Evolutionary conservation across 92 coral and sea anemone species (phyloP).

Genomic region (Epizoanthus fatuus): DNA sequence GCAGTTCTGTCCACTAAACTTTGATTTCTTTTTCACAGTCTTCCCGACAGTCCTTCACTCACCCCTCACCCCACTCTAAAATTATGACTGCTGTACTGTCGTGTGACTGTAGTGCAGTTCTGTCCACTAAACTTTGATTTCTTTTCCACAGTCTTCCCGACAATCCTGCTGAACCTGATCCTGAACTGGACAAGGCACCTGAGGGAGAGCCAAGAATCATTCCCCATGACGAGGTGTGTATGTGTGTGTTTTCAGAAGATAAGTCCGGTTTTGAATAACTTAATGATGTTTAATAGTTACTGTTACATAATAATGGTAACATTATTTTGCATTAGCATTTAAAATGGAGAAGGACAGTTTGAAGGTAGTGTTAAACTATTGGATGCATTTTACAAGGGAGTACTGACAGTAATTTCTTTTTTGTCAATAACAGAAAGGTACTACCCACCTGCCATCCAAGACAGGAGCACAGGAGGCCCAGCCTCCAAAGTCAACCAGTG

Average conservation of each 20-base stretch:
- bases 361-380: background rate
- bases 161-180: slow-evolving; percentile 98
- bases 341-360: too few species aligned
- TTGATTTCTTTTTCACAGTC: slow-evolving; percentile 54
- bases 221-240: slow-evolving; percentile 97
- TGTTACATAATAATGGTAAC: too few species aligned
- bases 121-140: background rate
- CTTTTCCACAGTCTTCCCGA: slow-evolving; percentile 84
- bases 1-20: background rate
- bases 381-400: background rate
- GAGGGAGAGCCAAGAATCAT: slow-evolving; percentile 88
- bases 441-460: slow-evolving; percentile 86
- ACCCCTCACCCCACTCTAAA: too few species aligned
- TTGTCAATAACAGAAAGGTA: slow-evolving; percentile 77
- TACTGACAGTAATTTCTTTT: background rate
- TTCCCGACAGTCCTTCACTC: slow-evolving; percentile 86
- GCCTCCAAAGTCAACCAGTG: slow-evolving; percentile 39
- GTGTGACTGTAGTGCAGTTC: too few species aligned
- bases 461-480: slow-evolving; percentile 51
- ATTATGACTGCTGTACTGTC: too few species aligned
- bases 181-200: slow-evolving; percentile 75
- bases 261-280: too few species aligned
- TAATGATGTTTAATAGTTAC: too few species aligned
- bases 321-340: background rate
- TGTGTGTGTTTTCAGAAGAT: background rate